Evolutionary conservation across 2,888 invertebrate genomes (phyloP).

Genomic region (Halictus quadricinctus): DNA sequence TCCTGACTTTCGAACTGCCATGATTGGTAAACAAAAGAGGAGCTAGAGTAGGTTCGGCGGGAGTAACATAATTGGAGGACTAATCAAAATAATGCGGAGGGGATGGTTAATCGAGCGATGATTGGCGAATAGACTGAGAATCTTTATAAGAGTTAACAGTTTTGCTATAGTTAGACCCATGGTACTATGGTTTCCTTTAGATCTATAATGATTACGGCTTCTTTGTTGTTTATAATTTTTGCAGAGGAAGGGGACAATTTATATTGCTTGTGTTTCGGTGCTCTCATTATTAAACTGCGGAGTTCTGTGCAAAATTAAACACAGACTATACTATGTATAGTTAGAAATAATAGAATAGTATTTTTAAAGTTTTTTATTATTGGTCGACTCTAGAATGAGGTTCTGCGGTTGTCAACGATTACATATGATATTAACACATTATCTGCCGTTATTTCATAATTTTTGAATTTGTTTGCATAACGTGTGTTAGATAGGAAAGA

Average conservation of each 20-base stretch:
- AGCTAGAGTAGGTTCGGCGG: constrained; percentile 38
- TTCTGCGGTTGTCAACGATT: too few species aligned
- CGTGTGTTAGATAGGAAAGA: too few species aligned
- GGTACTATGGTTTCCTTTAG: too few species aligned
- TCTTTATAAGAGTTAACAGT: not conserved
- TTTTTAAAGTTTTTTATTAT: too few species aligned
- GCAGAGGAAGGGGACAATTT: not conserved
- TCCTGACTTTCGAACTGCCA: constrained; percentile 76
- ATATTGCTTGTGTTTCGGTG: not conserved
- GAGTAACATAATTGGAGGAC: constrained; percentile 16
- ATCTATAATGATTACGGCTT: not conserved
- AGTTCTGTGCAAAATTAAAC: too few species aligned
- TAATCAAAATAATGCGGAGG: not conserved
- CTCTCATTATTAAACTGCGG: not conserved
- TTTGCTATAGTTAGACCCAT: not conserved
- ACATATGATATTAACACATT: too few species aligned
- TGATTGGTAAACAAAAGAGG: constrained; percentile 40
- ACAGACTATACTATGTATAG: too few species aligned
- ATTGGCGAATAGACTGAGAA: not conserved
- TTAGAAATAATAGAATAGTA: too few species aligned
- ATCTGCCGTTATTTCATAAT: too few species aligned
- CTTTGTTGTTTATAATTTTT: not conserved
- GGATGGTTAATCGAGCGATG: not conserved
- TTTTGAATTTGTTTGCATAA: too few species aligned
- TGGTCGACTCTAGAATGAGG: too few species aligned